A percentile compares a stretch with the other conserved stretches of the same genome.
phyloP scores from a whole-genome alignment of 2,888 invertebrate genomes.

The Ophion ventricosus region DNA sequence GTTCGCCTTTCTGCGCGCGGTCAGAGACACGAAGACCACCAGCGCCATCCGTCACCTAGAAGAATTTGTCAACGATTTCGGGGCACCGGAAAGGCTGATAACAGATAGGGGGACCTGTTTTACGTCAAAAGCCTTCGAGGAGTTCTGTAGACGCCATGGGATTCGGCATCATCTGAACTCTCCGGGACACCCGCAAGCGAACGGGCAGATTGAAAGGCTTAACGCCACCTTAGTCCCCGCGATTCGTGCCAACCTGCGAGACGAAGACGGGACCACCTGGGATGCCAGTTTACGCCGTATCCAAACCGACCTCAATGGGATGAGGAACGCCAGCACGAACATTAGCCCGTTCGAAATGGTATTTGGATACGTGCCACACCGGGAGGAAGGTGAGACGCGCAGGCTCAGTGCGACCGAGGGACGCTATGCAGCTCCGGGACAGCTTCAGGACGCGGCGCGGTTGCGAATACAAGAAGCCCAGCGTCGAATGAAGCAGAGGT shows the following conservation, averaged over 20 bases:
- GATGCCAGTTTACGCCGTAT: constrained; percentile 23
- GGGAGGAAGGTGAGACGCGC: constrained; percentile 7
- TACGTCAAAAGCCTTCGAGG: constrained; percentile 33
- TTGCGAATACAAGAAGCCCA: too few relatives aligned
- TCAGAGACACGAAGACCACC: constrained; percentile 13
- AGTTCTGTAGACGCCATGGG: constrained; percentile 39
- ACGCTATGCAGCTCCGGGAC: too few relatives aligned
- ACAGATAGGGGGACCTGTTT: constrained; percentile 65
- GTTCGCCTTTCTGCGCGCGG: constrained; percentile 2
- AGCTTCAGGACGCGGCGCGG: too few relatives aligned
- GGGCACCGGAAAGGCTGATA: constrained; percentile 60
- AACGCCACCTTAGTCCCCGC: constrained; percentile 54
- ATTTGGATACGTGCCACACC: too few relatives aligned
- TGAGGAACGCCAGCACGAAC: constrained; percentile 62
- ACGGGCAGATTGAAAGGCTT: constrained; percentile 25
- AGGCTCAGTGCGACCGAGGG: background rate
- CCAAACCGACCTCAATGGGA: constrained; percentile 60
- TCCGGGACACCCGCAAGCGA: constrained; percentile 55
- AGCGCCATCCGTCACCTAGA: constrained; percentile 30
- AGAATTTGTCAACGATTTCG: constrained; percentile 57
- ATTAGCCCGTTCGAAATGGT: constrained; percentile 63
- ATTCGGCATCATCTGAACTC: constrained; percentile 38
- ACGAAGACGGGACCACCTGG: constrained; percentile 20
- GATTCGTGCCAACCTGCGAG: constrained; percentile 33
- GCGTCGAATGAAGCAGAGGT: too few relatives aligned